Evolutionary conservation across 2,797 vertebrate genomes (phyloP).

Genomic region (Oryzias dopingdopingensis): DNA sequence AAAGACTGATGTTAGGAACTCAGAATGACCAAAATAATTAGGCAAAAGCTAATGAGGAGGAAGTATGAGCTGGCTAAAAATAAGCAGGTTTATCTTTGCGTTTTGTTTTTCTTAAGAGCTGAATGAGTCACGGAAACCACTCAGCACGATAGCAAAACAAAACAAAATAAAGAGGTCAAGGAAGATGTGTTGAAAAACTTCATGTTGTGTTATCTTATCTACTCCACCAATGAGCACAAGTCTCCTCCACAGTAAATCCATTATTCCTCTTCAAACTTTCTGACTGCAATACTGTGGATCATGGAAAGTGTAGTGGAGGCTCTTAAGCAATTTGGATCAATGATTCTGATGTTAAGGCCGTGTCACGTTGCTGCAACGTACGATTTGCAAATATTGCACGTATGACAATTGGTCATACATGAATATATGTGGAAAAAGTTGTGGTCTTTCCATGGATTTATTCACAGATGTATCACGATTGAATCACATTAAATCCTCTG

Average conservation of each 20-base stretch:
- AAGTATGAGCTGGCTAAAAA: conserved; percentile 52
- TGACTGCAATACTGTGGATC: neutral
- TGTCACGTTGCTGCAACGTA: too few species aligned
- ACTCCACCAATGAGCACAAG: neutral
- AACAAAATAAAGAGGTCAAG: conserved; percentile 24
- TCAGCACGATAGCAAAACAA: conserved; percentile 16
- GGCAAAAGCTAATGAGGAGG: conserved; percentile 44
- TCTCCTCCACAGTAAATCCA: too few species aligned
- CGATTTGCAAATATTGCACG: too few species aligned
- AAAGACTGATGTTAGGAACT: conserved; percentile 17
- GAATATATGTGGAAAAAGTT: too few species aligned
- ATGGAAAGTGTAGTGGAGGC: neutral
- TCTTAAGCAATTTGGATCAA: too few species aligned
- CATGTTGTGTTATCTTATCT: conserved; percentile 10
- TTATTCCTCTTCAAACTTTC: too few species aligned
- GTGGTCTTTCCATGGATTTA: too few species aligned
- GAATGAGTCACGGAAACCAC: conserved; percentile 24
- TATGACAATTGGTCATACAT: too few species aligned
- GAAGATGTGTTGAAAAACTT: conserved; percentile 8
- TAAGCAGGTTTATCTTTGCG: conserved; percentile 30
- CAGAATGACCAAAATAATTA: conserved; percentile 45
- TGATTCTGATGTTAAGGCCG: too few species aligned
- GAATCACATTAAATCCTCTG: too few species aligned
- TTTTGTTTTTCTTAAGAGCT: conserved; percentile 45
- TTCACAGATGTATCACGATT: too few species aligned